Conservation (phyloP, 2,113 vertebrate genomes). For the Lophochroa leadbeateri region DNA sequence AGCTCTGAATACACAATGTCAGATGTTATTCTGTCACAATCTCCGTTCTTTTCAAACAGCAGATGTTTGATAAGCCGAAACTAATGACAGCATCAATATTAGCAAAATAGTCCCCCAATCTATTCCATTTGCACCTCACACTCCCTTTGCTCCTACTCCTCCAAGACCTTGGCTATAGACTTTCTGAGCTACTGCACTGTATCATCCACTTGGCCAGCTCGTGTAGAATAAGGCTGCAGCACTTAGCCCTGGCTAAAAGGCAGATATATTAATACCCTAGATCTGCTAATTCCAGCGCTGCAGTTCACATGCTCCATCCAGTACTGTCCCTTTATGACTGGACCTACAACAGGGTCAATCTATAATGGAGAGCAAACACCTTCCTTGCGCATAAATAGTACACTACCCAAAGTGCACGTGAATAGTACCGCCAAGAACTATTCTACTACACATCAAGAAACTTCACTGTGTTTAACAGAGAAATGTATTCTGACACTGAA, state of each 20-base stretch:
- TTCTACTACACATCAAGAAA: background rate
- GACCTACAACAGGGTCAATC: background rate
- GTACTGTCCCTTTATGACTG: background rate
- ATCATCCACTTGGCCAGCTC: background rate
- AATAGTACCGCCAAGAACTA: background rate
- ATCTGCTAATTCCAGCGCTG: background rate
- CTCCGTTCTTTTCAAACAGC: background rate
- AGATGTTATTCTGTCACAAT: background rate
- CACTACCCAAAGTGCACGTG: background rate
- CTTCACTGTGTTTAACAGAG: background rate
- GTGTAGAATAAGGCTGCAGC: background rate
- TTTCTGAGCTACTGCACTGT: background rate
- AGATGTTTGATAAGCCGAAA: background rate
- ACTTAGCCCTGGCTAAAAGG: background rate
- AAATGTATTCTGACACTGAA: background rate
- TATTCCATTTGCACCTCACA: background rate
- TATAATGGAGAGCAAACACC: background rate
- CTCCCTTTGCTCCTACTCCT: background rate
- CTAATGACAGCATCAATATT: background rate
- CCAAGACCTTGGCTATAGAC: background rate
- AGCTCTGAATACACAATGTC: background rate
- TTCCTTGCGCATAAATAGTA: rapidly evolving
- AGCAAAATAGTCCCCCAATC: background rate
- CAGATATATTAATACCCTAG: background rate
- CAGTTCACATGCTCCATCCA: background rate